phyloP scores from a whole-genome alignment of 2,797 vertebrate species.

The Molossus alvarezi region DNA sequence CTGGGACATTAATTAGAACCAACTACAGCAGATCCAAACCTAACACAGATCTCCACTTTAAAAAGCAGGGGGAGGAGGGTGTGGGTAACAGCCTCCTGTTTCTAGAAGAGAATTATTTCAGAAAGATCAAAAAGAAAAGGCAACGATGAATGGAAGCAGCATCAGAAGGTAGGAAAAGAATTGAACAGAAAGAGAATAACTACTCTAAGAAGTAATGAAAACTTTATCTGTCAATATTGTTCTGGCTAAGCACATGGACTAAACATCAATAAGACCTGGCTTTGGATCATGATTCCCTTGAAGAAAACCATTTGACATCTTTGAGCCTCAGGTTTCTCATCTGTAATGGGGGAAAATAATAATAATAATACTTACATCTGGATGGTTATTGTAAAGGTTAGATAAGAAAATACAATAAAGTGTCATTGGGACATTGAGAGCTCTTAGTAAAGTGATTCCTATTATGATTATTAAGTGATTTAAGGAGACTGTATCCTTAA shows the following conservation, averaged over 20 bases:
- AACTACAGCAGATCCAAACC: conserved; percentile 71
- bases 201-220: conserved; percentile 43
- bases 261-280: conserved; percentile 39
- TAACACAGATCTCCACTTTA: conserved; percentile 72
- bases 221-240: neutral
- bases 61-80: conserved; percentile 1
- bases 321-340: conserved; percentile 27
- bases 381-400: neutral
- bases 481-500: conserved; percentile 55
- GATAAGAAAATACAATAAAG: conserved; percentile 40
- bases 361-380: conserved; percentile 21
- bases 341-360: neutral
- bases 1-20: conserved; percentile 81
- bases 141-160: conserved; percentile 22
- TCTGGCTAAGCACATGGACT: neutral
- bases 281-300: neutral
- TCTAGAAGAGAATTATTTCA: conserved; percentile 67
- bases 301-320: conserved; percentile 48
- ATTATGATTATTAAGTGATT: conserved; percentile 26
- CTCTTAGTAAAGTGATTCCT: neutral
- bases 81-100: neutral
- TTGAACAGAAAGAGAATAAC: conserved; percentile 10
- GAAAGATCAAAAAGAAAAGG: conserved; percentile 66
- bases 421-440: neutral
- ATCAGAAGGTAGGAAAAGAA: conserved; percentile 57